Conservation (phyloP, 2,888 invertebrate species). For the Furcula furcula region DNA sequence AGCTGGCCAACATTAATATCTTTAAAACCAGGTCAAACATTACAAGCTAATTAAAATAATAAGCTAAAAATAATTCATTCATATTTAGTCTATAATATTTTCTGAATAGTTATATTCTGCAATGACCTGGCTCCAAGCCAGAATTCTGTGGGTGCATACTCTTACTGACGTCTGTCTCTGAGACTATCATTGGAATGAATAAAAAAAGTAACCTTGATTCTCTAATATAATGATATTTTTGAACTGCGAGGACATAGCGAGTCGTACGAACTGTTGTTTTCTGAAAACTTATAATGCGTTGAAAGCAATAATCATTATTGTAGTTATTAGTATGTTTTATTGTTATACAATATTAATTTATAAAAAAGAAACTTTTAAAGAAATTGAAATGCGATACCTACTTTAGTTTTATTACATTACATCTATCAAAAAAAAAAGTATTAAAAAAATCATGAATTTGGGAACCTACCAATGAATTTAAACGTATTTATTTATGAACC, state of each 20-base stretch:
- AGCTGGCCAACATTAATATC: neutral
- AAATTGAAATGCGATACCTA: no score
- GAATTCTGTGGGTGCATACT: constrained; percentile 30
- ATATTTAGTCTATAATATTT: constrained; percentile 35
- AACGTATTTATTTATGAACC: no score
- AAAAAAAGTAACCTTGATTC: constrained; percentile 33
- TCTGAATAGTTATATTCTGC: constrained; percentile 37
- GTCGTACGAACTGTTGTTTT: neutral
- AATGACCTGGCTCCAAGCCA: constrained; percentile 46
- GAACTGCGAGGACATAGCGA: constrained; percentile 1
- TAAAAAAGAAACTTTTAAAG: no score
- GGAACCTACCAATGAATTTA: no score
- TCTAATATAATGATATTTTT: constrained; percentile 13
- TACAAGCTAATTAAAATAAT: constrained; percentile 25
- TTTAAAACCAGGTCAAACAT: constrained; percentile 22
- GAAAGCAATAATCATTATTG: no score
- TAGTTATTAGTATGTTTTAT: no score
- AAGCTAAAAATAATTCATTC: constrained; percentile 32
- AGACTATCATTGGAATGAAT: constrained; percentile 24
- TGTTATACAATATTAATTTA: no score
- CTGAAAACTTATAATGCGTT: no score
- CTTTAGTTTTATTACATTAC: no score
- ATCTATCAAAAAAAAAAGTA: no score
- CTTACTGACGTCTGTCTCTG: constrained; percentile 23
- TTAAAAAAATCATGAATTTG: no score